These are phyloP conservation scores for Thermophis baileyi DNA, from an alignment of 2,113 vertebrate species.

Conservation along the genomic window DNA sequence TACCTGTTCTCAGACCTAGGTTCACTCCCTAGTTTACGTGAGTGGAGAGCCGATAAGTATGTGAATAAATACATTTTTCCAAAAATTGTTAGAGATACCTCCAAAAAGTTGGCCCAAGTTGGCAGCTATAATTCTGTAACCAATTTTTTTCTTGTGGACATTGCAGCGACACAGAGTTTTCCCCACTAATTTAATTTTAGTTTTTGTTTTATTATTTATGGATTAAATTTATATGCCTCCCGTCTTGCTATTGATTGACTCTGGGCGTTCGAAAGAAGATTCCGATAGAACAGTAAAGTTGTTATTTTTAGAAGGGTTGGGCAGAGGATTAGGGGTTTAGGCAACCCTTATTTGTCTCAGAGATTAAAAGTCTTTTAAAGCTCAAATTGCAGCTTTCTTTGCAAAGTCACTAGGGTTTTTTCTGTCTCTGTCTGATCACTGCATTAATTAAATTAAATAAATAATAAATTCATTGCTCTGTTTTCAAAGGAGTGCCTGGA, in stretches of 20 bases:
- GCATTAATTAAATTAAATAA: not conserved
- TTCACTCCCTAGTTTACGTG: too few relatives aligned
- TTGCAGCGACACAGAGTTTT: too few relatives aligned
- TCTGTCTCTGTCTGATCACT: not conserved
- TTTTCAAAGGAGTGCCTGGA: conserved; percentile 59
- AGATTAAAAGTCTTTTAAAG: not conserved
- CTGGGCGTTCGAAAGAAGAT: not conserved
- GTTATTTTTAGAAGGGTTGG: not conserved
- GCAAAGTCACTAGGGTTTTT: not conserved
- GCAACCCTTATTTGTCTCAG: not conserved
- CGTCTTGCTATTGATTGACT: not conserved
- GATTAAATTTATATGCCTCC: not conserved
- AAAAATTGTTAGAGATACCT: too few relatives aligned
- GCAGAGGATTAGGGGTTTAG: not conserved
- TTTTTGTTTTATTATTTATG: not conserved
- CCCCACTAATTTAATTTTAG: not conserved
- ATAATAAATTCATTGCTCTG: not conserved
- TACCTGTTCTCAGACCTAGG: too few relatives aligned
- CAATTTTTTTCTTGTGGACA: too few relatives aligned
- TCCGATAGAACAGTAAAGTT: not conserved
- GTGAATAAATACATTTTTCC: too few relatives aligned
- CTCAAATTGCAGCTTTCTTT: not conserved
- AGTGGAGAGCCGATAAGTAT: too few relatives aligned
- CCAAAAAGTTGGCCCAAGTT: too few relatives aligned
- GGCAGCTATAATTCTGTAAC: too few relatives aligned